Conservation (phyloP, 2,113 vertebrate genomes). For the Heteronetta atricapilla region DNA sequence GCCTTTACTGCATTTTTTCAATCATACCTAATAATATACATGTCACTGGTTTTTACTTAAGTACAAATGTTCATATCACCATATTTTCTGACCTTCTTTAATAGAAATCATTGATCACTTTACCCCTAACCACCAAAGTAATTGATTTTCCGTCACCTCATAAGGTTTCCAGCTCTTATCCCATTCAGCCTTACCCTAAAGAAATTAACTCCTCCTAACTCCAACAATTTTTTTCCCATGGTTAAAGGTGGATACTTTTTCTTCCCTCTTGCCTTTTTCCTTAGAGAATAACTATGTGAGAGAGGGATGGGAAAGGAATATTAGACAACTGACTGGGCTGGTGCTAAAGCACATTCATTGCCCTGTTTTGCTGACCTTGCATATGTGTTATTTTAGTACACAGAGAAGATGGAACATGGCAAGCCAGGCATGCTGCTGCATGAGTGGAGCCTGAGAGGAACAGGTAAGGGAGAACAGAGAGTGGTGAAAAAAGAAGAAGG, state of each 20-base stretch:
- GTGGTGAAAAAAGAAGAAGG: background rate
- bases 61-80: background rate
- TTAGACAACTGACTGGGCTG: background rate
- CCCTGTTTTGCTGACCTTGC: background rate
- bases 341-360: background rate
- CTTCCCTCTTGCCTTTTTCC: background rate
- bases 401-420: background rate
- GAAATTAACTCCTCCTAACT: background rate
- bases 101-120: background rate
- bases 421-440: background rate
- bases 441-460: background rate
- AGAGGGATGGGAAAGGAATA: background rate
- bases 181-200: background rate
- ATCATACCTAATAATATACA: background rate
- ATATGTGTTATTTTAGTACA: background rate
- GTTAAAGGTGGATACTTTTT: rapidly evolving
- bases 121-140: background rate
- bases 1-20: background rate
- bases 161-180: background rate
- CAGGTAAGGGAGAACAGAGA: background rate
- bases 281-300: background rate
- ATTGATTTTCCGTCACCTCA: background rate
- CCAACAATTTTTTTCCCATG: background rate
- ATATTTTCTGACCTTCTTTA: background rate
- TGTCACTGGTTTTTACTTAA: background rate